phyloP scores from a whole-genome alignment of 2,113 vertebrate species.

The Poeciliopsis retropinna region DNA sequence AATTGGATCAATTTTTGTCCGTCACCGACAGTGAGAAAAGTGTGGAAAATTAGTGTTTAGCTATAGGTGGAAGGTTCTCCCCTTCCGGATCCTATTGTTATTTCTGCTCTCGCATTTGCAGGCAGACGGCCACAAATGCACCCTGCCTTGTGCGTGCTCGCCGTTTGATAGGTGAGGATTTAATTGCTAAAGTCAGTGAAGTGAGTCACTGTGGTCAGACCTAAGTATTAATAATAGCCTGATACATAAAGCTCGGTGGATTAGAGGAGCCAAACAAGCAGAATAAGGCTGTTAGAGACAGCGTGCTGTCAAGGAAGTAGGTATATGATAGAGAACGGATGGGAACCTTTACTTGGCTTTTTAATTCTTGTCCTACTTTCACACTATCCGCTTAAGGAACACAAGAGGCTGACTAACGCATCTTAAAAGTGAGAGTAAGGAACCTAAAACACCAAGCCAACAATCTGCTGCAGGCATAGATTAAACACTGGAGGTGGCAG shows the following conservation, averaged over 20 bases:
- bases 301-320: slow-evolving; percentile 20
- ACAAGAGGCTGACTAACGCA: neutral
- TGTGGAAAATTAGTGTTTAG: slow-evolving; percentile 37
- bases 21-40: slow-evolving; percentile 5
- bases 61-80: slow-evolving; percentile 32
- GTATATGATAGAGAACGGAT: slow-evolving; percentile 38
- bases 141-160: slow-evolving; percentile 21
- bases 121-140: slow-evolving; percentile 2
- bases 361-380: slow-evolving; percentile 32
- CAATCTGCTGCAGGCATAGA: neutral
- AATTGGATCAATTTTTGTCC: slow-evolving; percentile 51
- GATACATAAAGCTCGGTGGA: slow-evolving; percentile 29
- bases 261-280: slow-evolving; percentile 38
- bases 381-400: slow-evolving; percentile 40
- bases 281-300: slow-evolving; percentile 17
- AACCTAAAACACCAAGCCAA: neutral
- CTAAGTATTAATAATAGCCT: slow-evolving; percentile 36
- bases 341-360: slow-evolving; percentile 41
- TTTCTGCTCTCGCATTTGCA: slow-evolving; percentile 32
- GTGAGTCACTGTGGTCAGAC: slow-evolving; percentile 43
- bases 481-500: neutral
- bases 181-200: slow-evolving; percentile 62
- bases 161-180: slow-evolving; percentile 61
- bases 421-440: neutral
- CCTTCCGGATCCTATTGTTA: slow-evolving; percentile 28